Base-by-base conservation (phyloP, 2,113 vertebrate species). In the Meleagris gallopavo region DNA sequence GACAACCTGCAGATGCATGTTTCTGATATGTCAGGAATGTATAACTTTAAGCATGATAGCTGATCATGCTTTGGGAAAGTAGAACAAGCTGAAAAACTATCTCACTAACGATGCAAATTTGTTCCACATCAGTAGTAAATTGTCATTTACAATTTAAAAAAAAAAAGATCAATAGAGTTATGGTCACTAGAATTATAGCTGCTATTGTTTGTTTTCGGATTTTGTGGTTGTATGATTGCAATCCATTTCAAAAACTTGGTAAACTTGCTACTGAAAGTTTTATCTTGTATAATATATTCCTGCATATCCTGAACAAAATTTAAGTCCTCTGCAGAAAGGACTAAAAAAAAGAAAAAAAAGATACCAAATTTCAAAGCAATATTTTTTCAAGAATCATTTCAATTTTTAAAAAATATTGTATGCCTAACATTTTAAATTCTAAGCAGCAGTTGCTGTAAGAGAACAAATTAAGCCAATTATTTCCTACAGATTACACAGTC, bases 41-140 rank as follows among this genome's bases (percentile, higher is more conserved):
- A 92, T 98, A 98, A 98, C 97, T 98, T 98, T 98, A 98, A 98
- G 94, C 97, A 97, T 97, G 97, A 98, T 97, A 98, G 98, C 97
- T 98, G 97, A 98, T 98, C 95, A 97, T 76, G 82, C 84, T 97
- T 89, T 80, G 97, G 96, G 97, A 97, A 96, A 98, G 97, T 97
- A 88, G 95, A 96, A 97, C 83, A 97, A 97, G 89, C 91, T 96
- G 93, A 96, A 98, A 98, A 97, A 95, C 83, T 17, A 94, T 97
- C 97, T 94, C 95, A 98, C 97, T 98, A 98, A 98, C 97, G 97
- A 95, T 97, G 90, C 72, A 96, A 98, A 97, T 98, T 97, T 97
- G 92, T 95, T 85, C 80, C 78, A 89, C 93, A 95, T 96, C 88
- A 96, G 75, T 93, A 97, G 62, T 83, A 86, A 95, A 95, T 84